A percentile compares a stretch with the other conserved stretches of the same genome.
Evolutionary conservation across 2,797 vertebrate genomes (phyloP).

Genomic region (Meriones psammophilus): DNA sequence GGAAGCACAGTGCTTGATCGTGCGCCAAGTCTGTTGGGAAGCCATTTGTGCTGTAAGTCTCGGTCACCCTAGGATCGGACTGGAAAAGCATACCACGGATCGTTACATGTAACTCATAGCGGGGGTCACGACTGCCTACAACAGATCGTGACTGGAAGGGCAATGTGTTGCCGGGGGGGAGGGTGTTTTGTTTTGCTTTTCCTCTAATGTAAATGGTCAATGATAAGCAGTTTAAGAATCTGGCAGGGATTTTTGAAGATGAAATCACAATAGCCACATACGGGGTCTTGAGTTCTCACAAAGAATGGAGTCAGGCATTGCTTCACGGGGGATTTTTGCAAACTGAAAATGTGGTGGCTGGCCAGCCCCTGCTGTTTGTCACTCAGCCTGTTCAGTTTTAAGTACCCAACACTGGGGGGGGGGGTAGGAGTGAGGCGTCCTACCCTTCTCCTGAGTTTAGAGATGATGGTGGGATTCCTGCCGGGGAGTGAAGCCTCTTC

Average conservation of each 20-base stretch:
- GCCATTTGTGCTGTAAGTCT: conserved; percentile 67
- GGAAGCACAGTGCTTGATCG: conserved; percentile 43
- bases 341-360: background rate
- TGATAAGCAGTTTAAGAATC: conserved; percentile 38
- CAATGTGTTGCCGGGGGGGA: background rate
- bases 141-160: conserved; percentile 6
- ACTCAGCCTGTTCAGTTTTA: background rate
- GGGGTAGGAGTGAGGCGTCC: background rate
- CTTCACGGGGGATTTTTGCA: background rate
- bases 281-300: background rate
- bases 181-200: background rate
- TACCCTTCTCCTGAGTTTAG: background rate
- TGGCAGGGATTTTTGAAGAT: conserved; percentile 25
- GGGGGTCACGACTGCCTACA: background rate
- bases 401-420: background rate
- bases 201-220: conserved; percentile 28
- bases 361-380: background rate
- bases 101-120: conserved; percentile 14
- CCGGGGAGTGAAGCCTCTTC: background rate
- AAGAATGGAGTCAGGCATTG: background rate
- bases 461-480: background rate
- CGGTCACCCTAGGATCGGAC: background rate
- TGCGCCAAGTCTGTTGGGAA: conserved; percentile 55
- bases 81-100: conserved; percentile 22
- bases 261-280: background rate